These are phyloP conservation scores for Passerculus sandwichensis DNA, from an alignment of 2,797 vertebrate species.

Conservation along the genomic window DNA sequence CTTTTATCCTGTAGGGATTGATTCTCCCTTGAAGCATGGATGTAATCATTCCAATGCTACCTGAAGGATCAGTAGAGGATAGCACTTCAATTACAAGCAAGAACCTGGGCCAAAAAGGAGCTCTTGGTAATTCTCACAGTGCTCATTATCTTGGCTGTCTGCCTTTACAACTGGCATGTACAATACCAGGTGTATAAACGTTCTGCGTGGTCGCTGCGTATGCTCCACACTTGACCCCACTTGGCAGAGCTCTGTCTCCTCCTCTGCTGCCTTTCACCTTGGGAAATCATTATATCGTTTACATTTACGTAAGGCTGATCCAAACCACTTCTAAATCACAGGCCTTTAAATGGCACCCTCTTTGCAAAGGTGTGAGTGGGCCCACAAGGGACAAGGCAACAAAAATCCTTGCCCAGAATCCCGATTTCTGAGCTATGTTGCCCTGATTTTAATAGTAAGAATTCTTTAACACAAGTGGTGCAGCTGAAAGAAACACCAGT, in stretches of 20 bases:
- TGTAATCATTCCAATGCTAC: slow-evolving; percentile 79
- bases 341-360: background rate
- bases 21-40: slow-evolving; percentile 71
- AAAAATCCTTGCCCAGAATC: background rate
- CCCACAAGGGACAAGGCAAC: background rate
- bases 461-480: slow-evolving; percentile 29
- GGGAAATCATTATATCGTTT: background rate
- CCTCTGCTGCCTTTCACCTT: slow-evolving; percentile 6
- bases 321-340: background rate
- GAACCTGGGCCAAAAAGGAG: slow-evolving; percentile 72
- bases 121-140: slow-evolving; percentile 73
- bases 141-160: slow-evolving; percentile 89
- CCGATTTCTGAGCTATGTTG: slow-evolving; percentile 12
- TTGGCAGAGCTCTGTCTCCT: slow-evolving; percentile 13
- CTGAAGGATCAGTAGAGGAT: slow-evolving; percentile 81
- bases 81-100: slow-evolving; percentile 77
- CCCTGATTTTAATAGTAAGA: slow-evolving; percentile 20
- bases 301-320: background rate
- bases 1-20: slow-evolving; percentile 63
- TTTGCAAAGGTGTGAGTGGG: background rate
- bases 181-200: slow-evolving; percentile 84
- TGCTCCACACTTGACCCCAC: slow-evolving; percentile 72
- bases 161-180: slow-evolving; percentile 82
- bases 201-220: slow-evolving; percentile 72
- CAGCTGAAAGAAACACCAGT: background rate